A percentile compares a stretch with the other conserved stretches of the same genome.
Conservation (phyloP, 2,113 vertebrate genomes). For the Thermophis baileyi region DNA sequence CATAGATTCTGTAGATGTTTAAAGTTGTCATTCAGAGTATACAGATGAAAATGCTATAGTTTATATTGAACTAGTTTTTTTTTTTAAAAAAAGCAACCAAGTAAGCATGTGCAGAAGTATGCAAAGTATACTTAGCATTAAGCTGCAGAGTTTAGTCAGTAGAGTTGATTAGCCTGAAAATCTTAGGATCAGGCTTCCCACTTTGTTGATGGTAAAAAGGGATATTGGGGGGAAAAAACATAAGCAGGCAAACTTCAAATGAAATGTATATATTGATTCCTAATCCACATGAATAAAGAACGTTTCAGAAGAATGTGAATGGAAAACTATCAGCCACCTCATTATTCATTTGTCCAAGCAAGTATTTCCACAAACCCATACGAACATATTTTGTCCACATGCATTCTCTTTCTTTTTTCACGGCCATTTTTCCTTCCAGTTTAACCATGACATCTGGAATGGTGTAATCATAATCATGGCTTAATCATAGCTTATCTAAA, state of each 20-base stretch:
- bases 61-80: constrained; percentile 46
- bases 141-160: not conserved
- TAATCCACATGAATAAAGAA: not conserved
- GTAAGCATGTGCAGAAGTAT: not conserved
- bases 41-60: constrained; percentile 42
- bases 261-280: not conserved
- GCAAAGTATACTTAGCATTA: not conserved
- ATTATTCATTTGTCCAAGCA: not conserved
- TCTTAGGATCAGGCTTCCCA: not conserved
- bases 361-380: not conserved
- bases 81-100: constrained; percentile 27
- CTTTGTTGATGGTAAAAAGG: not conserved
- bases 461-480: not conserved
- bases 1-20: constrained; percentile 50
- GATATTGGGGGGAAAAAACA: not conserved
- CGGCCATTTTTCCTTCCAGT: not conserved
- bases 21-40: constrained; percentile 54
- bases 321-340: not conserved
- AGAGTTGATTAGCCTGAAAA: not conserved
- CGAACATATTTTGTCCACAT: not conserved
- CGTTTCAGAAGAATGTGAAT: not conserved
- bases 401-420: not conserved
- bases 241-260: no score
- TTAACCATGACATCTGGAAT: not conserved
- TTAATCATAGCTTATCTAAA: not conserved